Conservation (phyloP, 2,797 vertebrate genomes). For the Neosilurus mollespiculum region DNA sequence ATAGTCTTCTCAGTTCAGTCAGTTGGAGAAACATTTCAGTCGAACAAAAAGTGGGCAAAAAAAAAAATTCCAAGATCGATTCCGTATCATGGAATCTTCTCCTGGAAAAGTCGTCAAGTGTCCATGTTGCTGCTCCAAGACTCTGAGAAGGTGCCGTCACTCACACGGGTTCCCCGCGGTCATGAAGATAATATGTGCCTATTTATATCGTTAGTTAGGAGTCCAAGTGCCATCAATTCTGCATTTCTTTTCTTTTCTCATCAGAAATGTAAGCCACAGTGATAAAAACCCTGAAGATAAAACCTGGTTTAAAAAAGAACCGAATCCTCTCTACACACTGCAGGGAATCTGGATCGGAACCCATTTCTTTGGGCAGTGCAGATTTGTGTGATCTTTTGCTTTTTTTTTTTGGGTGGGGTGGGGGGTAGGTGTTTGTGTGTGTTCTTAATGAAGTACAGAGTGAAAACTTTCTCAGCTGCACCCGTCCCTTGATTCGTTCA, state of each 20-base stretch:
- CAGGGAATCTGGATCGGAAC: neutral
- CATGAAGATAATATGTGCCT: conserved; percentile 26
- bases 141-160: conserved; percentile 11
- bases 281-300: neutral
- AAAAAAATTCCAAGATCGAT: neutral
- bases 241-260: neutral
- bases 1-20: too few species aligned
- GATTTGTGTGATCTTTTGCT: too few species aligned
- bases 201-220: neutral
- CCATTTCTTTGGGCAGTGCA: neutral
- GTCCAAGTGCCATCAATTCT: neutral
- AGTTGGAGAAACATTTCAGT: conserved; percentile 17
- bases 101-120: conserved; percentile 8
- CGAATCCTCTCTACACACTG: neutral
- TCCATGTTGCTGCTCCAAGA: conserved; percentile 1
- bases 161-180: neutral
- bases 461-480: conserved; percentile 21
- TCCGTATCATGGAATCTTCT: neutral
- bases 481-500: conserved; percentile 65
- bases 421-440: too few species aligned
- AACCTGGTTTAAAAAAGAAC: conserved; percentile 10
- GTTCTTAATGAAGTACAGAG: conserved; percentile 2
- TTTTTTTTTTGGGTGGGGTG: too few species aligned
- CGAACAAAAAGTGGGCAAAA: neutral
- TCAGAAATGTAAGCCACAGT: neutral